Percentiles rank a stretch among this genome's conserved stretches.
Conservation (phyloP, 2,113 vertebrate genomes). For the Globicephala melas region DNA sequence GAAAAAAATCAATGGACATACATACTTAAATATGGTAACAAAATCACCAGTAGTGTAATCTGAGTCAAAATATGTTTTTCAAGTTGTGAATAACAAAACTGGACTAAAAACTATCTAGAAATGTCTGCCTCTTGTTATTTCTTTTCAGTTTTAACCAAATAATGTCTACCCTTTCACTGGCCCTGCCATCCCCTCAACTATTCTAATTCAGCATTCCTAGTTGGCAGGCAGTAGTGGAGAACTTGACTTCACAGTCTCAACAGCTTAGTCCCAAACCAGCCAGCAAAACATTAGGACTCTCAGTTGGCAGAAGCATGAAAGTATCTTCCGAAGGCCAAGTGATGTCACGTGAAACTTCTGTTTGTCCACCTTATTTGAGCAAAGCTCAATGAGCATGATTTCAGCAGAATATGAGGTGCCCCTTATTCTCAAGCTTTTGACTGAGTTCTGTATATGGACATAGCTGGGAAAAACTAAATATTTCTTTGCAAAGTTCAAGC, state of each 20-base stretch:
- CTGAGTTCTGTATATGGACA: background rate
- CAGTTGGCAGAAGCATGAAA: background rate
- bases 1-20: background rate
- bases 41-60: background rate
- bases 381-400: background rate
- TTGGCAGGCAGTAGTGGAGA: background rate
- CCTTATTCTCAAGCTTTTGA: background rate
- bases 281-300: background rate
- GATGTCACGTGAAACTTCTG: background rate
- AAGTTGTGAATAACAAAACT: background rate
- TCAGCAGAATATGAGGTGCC: background rate
- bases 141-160: background rate
- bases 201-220: background rate
- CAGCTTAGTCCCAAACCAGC: background rate
- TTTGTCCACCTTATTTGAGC: background rate
- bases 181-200: background rate
- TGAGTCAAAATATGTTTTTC: background rate
- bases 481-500: slow-evolving; percentile 10
- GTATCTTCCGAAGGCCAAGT: background rate
- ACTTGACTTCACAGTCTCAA: background rate
- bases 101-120: background rate
- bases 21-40: background rate
- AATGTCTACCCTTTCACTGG: background rate
- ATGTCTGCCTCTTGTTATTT: background rate
- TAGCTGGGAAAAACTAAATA: background rate